These are phyloP conservation scores for Enoplosus armatus DNA, from an alignment of 2,797 vertebrate species.

Conservation along the genomic window DNA sequence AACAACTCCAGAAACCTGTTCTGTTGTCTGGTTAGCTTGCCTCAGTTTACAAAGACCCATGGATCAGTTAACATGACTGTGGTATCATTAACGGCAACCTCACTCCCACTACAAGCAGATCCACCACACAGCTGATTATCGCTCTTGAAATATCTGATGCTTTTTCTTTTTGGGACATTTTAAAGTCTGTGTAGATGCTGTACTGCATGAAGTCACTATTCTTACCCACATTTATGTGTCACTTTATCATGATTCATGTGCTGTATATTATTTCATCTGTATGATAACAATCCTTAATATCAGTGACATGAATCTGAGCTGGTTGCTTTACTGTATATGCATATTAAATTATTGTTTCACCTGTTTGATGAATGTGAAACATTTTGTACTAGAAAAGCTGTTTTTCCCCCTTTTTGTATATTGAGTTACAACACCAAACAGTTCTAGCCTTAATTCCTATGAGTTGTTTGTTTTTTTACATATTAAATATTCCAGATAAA, in stretches of 20 bases:
- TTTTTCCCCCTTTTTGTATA: neutral
- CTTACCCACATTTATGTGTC: neutral
- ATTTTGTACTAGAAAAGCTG: too few relatives aligned
- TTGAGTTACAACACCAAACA: neutral
- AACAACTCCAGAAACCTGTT: neutral
- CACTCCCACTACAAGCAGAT: neutral
- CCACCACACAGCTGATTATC: neutral
- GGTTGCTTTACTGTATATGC: neutral
- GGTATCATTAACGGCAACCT: neutral
- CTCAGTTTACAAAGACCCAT: slow-evolving; percentile 2
- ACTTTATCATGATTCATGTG: neutral
- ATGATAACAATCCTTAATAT: neutral
- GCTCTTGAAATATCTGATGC: neutral
- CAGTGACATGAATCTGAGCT: neutral
- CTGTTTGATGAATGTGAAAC: too few relatives aligned
- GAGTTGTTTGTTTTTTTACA: neutral
- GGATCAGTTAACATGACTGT: neutral
- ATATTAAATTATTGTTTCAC: neutral
- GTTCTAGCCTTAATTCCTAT: neutral
- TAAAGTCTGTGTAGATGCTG: neutral
- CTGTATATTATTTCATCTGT: neutral
- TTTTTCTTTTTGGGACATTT: neutral
- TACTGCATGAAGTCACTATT: neutral
- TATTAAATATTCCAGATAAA: neutral
- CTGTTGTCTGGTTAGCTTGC: neutral